These are phyloP conservation scores for Ammodytes dubius DNA, from an alignment of 2,113 vertebrate species.

Conservation along the genomic window DNA sequence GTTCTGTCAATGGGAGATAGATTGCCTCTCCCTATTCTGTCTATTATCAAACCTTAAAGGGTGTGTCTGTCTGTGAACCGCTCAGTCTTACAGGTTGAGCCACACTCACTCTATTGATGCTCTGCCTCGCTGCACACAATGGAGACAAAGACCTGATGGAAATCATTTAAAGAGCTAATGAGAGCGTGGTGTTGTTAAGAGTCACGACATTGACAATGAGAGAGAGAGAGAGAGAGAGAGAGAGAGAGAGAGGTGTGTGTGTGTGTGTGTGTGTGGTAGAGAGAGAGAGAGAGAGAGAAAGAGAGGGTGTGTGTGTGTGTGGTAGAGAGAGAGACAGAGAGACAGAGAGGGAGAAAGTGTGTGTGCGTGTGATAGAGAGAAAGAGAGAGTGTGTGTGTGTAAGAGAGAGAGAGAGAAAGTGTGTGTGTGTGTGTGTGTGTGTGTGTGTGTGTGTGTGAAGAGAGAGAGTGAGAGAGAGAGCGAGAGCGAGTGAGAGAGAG, in stretches of 20 bases:
- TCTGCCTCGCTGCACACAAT: not conserved
- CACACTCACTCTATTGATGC: slow-evolving; percentile 16
- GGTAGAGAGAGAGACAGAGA: no score
- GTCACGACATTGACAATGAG: not conserved
- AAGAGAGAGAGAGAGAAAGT: no score
- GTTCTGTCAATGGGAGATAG: slow-evolving; percentile 12
- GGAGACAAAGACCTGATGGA: slow-evolving; percentile 26
- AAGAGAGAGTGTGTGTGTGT: no score
- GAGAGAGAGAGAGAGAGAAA: no score
- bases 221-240: not conserved
- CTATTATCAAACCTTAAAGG: slow-evolving; percentile 1
- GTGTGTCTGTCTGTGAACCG: slow-evolving; percentile 37
- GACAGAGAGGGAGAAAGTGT: no score
- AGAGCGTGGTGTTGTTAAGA: slow-evolving; percentile 7
- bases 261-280: no score
- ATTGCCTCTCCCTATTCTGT: slow-evolving; percentile 17
- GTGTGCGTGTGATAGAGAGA: no score
- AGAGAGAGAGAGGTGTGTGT: not conserved
- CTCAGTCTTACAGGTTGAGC: slow-evolving; percentile 26
- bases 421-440: no score
- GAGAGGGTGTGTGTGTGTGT: no score
- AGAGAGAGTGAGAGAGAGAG: not conserved
- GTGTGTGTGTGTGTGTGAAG: no score
- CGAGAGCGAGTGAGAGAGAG: not conserved
- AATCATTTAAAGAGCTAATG: slow-evolving; percentile 6